Conservation (phyloP, 2,113 vertebrate species). For the Paratilapia polleni region DNA sequence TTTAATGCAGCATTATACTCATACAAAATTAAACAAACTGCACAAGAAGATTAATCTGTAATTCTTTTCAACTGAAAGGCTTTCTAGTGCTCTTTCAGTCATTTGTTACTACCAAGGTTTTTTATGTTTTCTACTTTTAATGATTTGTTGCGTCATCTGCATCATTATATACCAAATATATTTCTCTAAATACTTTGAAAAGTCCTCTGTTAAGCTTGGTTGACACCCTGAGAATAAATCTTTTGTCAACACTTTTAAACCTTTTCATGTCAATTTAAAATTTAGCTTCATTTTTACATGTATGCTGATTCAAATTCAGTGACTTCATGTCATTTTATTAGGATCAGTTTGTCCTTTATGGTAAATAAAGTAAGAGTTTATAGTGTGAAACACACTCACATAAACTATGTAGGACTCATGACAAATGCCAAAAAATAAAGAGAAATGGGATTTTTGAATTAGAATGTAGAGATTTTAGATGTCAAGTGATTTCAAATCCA, state of each 20-base stretch:
- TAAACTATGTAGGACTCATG: background rate
- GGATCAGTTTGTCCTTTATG: background rate
- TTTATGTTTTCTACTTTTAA: background rate
- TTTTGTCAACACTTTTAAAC: constrained; percentile 30
- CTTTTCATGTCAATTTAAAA: constrained; percentile 2
- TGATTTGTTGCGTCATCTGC: constrained; percentile 8
- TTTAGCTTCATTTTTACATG: background rate
- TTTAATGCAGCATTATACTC: constrained; percentile 77
- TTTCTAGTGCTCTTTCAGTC: background rate
- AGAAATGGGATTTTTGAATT: constrained; percentile 19
- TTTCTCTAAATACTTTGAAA: constrained; percentile 31
- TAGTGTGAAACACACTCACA: background rate
- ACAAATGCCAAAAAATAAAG: constrained; percentile 1
- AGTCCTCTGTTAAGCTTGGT: constrained; percentile 39
- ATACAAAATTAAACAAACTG: constrained; percentile 73
- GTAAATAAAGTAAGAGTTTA: constrained; percentile 1
- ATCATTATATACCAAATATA: constrained; percentile 12
- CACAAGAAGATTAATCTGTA: constrained; percentile 37
- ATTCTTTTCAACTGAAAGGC: background rate
- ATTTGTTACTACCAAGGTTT: background rate
- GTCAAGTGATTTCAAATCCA: constrained; percentile 44
- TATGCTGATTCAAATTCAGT: background rate
- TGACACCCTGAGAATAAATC: constrained; percentile 66
- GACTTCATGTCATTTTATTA: background rate
- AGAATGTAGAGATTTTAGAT: constrained; percentile 13